Evolutionary conservation across 1,140 invertebrate genomes (phyloP), one percentile per base, ranked within the genome.

Genomic region (Scaptomyza pallida): DNA sequence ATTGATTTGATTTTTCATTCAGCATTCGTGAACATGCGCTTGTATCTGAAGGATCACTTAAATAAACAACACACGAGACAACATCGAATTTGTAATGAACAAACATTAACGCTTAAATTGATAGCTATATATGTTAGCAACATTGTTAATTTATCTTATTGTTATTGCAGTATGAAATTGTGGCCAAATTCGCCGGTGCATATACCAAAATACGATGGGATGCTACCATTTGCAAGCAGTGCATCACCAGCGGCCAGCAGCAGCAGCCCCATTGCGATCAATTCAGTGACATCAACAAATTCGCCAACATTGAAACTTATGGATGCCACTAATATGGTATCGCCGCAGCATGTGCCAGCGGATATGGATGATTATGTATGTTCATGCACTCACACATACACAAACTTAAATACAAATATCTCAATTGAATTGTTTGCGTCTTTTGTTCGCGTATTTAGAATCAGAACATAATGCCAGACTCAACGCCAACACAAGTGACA

Each of bases 401-500:
- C 16, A 33, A 17, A 5, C 12, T 1, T 37, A 21, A 21, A 23
- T 41, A 45, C 8, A 19, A 19, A 2, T 9, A 26, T 15, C 9
- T 5, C 19, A 37, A 54, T 59, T 54, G 17, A 50, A 54, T 51
- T n/a, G 23, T 26, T 26, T 26, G 23, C 23, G 6, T 30, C 5
- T 41, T 44, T 52, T 52, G 16, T 44, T 44, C 16, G 26, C 26
- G 2, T 30, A 9, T 30, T 57, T 47, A 89, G 78, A 75, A 60
- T 60, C 83, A 10, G 92, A 94, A 47, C 35, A 90, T 91, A 26
- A 89, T 89, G 75, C 89, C 89, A 30, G 94, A 95, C 40, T 94
- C 96, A 2, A 93, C 93, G 17, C 93, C 95, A 0, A 80, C 93
- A 13, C 95, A 97, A 90, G 96, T 97, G 2, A 93, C 93, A 26